Evolutionary conservation across 2,797 vertebrate genomes (phyloP), one percentile per base, ranked within the genome.

Genomic region (Catharus ustulatus): DNA sequence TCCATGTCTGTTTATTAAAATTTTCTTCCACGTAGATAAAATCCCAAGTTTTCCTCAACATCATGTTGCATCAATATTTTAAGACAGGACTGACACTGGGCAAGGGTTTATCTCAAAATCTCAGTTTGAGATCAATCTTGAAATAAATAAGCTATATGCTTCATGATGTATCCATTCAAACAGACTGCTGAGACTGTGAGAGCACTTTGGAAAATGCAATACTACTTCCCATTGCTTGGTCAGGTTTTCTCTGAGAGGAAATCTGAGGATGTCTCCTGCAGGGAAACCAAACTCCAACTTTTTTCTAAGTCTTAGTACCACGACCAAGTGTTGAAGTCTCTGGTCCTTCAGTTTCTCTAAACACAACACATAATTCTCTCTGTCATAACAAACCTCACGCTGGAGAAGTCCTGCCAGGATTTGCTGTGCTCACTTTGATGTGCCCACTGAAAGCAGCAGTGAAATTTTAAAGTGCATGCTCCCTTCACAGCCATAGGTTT

Each of bases 371-470:
- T 6, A 57, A 68, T 16, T 13, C 45, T 43, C 43, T 57, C 29
- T 29, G 1, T 13, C 9, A 5, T 3, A 48, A 11, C 15, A 68
- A 54, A 43, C 6, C 20, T 63, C 42, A 51, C 0, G 0, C 24
- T 13, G 23, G 12, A 61, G 24, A 76, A 62, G 16, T 29, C 23
- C 11, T 5, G 13, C 18, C 7, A 67, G 24, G 27, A 30, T 15
- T 30, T 54, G 26, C 8, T 42, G 9, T 4, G 26, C 5, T 66
- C 38, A 36, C 26, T 26, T 23, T 19, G 22, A 57, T 1, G 11
- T 8, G 22, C 19, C 15, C 15, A 16, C 1, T 68, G 55, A 90
- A 90, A 88, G 43, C 30, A 49, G 49, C 36, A 62, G 19, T 22
- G 32, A 89, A 72, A 87, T 10, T 36, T 24, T 36, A 0, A 68